These are phyloP conservation scores for Melanophora roralis DNA, from an alignment of 2,888 invertebrate species.

Conservation along the genomic window DNA sequence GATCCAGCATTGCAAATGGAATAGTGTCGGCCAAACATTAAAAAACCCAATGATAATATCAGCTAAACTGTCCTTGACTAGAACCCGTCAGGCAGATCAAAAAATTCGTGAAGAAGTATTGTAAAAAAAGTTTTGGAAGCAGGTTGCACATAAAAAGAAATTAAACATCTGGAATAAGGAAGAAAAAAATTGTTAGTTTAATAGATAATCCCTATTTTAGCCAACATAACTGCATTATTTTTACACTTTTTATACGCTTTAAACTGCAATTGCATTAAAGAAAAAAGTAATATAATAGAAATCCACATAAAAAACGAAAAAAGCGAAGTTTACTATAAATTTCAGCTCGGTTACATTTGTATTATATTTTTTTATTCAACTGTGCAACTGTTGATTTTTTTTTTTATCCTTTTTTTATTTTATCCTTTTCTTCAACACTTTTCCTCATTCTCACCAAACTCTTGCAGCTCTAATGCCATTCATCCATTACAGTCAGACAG, in stretches of 20 bases:
- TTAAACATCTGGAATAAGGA: no score
- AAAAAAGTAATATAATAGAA: conserved; percentile 14
- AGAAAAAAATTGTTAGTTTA: neutral
- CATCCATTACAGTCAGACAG: conserved; percentile 44
- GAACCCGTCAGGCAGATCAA: no score
- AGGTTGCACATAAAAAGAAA: no score
- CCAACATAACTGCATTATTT: neutral
- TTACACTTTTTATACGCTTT: neutral
- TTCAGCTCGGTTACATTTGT: conserved; percentile 55
- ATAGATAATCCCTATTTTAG: neutral
- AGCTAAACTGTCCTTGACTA: no score
- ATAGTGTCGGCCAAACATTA: no score
- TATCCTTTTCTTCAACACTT: conserved; percentile 32
- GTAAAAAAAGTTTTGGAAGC: no score
- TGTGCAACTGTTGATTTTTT: conserved; percentile 20
- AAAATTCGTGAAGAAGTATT: no score
- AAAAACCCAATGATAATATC: no score
- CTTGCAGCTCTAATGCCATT: conserved; percentile 36
- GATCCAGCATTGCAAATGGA: no score
- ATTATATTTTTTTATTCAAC: conserved; percentile 48
- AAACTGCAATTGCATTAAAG: conserved; percentile 7
- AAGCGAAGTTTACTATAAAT: conserved; percentile 54
- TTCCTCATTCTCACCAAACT: conserved; percentile 24
- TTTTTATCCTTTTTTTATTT: neutral
- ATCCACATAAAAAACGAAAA: neutral